Evolutionary conservation across 2,113 vertebrate genomes (phyloP).

Genomic region (Rhabdomys dilectus): DNA sequence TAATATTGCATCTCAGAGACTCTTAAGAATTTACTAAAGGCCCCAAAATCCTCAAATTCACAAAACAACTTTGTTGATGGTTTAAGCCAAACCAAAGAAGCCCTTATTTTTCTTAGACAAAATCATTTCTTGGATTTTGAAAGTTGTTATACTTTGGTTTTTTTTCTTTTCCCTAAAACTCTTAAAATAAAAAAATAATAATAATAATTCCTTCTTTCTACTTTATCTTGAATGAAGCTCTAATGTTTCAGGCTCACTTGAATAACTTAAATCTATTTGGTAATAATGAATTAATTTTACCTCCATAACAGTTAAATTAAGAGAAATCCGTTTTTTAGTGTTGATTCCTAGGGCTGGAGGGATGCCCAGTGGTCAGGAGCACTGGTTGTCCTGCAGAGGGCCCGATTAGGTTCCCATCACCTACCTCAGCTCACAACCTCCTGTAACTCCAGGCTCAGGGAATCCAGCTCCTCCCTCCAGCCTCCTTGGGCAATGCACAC

Average conservation of each 20-base stretch:
- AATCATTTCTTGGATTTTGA: background rate
- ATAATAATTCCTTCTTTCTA: background rate
- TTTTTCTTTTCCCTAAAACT: constrained; percentile 1
- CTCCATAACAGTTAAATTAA: background rate
- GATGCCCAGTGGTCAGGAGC: background rate
- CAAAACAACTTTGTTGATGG: background rate
- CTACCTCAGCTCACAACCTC: background rate
- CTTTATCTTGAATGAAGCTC: constrained; percentile 19
- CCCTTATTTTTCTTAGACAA: background rate
- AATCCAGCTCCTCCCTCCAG: background rate
- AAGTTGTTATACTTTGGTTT: background rate
- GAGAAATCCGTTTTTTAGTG: background rate
- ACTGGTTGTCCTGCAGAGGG: background rate
- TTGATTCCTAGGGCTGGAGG: background rate
- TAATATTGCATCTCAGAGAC: constrained; percentile 34
- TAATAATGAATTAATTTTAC: constrained; percentile 49
- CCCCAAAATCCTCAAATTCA: constrained; percentile 4
- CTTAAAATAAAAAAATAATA: background rate
- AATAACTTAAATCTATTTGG: background rate
- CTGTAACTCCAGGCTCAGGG: background rate
- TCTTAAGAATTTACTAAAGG: background rate
- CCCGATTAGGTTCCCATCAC: background rate
- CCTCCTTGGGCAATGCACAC: background rate
- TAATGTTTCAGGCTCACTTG: constrained; percentile 2
- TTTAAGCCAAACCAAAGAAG: constrained; percentile 9